A percentile compares a stretch with the other conserved stretches of the same genome.
These are phyloP conservation scores for Metopolophium dirhodum DNA, from an alignment of 1,140 invertebrate species.

Conservation along the genomic window DNA sequence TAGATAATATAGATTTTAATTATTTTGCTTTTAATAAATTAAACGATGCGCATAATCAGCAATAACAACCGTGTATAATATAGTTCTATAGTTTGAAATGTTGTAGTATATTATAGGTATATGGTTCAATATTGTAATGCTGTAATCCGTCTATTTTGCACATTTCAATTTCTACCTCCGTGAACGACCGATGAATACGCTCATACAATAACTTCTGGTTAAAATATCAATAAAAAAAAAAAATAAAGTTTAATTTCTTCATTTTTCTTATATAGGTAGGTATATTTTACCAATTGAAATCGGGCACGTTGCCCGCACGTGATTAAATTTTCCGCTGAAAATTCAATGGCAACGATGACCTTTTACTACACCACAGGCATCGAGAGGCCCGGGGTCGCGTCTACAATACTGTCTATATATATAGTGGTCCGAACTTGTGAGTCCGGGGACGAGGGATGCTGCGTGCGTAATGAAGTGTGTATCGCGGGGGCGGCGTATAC, in stretches of 20 bases:
- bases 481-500: background rate
- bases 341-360: background rate
- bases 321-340: background rate
- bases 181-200: too few relatives aligned
- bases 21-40: background rate
- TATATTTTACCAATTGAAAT: background rate
- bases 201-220: background rate
- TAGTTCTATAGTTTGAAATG: too few relatives aligned
- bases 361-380: background rate
- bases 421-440: background rate
- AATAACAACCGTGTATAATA: too few relatives aligned
- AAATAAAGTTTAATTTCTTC: background rate
- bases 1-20: background rate
- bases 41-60: too few relatives aligned
- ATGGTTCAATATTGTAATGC: too few relatives aligned
- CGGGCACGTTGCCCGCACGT: background rate
- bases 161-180: too few relatives aligned
- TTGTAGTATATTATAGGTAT: too few relatives aligned
- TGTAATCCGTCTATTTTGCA: too few relatives aligned
- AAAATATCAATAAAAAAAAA: background rate
- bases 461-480: background rate
- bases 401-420: background rate
- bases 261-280: background rate
- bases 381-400: background rate
- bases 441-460: background rate